Conservation (phyloP, 2,113 vertebrate species). For the Laterallus jamaicensis region DNA sequence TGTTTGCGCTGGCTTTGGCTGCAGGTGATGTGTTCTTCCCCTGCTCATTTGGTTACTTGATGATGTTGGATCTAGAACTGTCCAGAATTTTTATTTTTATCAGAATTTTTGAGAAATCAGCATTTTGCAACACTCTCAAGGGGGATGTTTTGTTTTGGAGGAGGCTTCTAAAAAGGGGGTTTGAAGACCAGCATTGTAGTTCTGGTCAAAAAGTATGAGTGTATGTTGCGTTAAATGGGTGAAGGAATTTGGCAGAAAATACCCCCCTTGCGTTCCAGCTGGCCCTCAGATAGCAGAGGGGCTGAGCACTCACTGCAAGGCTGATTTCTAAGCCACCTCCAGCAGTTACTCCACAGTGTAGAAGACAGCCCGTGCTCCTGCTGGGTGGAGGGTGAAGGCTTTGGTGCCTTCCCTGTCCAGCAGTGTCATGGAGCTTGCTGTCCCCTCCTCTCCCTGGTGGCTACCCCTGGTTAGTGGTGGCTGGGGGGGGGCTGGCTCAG, state of each 20-base stretch:
- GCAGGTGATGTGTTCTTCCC: not conserved
- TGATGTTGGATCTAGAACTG: not conserved
- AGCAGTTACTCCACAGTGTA: too few species aligned
- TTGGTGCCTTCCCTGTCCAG: not conserved
- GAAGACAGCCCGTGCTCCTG: not conserved
- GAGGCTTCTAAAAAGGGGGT: not conserved
- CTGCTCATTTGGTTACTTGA: not conserved
- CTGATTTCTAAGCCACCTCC: too few species aligned
- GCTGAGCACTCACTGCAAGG: too few species aligned
- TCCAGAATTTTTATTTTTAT: not conserved
- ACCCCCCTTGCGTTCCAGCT: too few species aligned
- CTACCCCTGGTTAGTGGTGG: not conserved
- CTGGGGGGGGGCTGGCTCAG: too few species aligned
- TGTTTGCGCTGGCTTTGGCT: not conserved
- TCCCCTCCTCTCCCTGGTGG: not conserved
- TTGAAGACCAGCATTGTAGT: not conserved
- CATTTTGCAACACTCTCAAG: not conserved
- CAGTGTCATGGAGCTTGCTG: not conserved
- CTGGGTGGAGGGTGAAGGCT: accelerated
- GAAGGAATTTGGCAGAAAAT: too few species aligned
- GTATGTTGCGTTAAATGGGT: too few species aligned
- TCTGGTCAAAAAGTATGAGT: not conserved
- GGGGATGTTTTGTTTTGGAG: not conserved
- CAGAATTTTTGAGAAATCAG: not conserved
- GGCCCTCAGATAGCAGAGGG: too few species aligned